Evolutionary conservation across 2,888 invertebrate genomes (phyloP).

Genomic region (Rhagonycha fulva): DNA sequence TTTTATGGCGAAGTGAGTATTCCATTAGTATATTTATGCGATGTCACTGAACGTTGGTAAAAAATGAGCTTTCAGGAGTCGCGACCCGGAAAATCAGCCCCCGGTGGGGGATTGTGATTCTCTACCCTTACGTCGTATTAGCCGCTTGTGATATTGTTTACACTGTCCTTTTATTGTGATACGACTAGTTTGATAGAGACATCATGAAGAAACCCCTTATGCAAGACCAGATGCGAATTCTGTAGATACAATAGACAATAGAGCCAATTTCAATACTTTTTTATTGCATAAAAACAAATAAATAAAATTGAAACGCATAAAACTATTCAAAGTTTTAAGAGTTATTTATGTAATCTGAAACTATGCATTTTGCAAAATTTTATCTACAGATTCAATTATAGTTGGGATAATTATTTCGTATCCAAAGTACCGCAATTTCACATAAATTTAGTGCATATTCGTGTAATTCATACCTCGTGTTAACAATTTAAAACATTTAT

Average conservation of each 20-base stretch:
- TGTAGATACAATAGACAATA: slow-evolving; percentile 9
- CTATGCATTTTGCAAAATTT: not conserved
- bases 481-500: not conserved
- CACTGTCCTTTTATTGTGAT: slow-evolving; percentile 44
- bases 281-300: slow-evolving; percentile 1
- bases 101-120: slow-evolving; percentile 37
- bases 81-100: slow-evolving; percentile 42
- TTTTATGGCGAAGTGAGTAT: slow-evolving; percentile 33
- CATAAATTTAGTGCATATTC: not conserved
- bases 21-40: slow-evolving; percentile 32
- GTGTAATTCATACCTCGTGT: not conserved
- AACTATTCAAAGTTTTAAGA: not conserved
- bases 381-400: not conserved
- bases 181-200: slow-evolving; percentile 39
- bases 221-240: slow-evolving; percentile 18
- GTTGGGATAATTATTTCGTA: not conserved
- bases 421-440: not conserved
- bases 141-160: slow-evolving; percentile 57
- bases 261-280: not conserved
- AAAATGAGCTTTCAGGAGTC: slow-evolving; percentile 36
- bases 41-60: slow-evolving; percentile 34
- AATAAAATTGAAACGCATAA: not conserved
- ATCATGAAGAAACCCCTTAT: slow-evolving; percentile 30
- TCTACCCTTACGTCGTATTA: slow-evolving; percentile 52
- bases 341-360: not conserved